Conservation (phyloP, 2,888 invertebrate genomes). For the Drosophila anomalata region DNA sequence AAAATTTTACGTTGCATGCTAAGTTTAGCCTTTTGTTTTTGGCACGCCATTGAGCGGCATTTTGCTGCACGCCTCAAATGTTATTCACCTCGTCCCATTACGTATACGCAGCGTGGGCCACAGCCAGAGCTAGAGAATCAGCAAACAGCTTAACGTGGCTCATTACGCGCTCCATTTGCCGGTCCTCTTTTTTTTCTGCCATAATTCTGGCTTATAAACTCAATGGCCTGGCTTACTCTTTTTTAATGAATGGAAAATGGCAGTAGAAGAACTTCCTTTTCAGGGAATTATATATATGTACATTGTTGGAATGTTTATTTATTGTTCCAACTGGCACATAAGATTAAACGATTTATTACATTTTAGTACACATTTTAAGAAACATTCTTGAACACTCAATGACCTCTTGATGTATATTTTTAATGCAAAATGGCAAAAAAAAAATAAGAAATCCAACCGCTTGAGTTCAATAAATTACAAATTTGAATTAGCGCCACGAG, state of each 20-base stretch:
- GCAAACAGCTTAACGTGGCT: conserved; percentile 39
- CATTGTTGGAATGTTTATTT: background rate
- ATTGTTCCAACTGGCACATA: background rate
- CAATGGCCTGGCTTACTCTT: conserved; percentile 12
- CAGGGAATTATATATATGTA: background rate
- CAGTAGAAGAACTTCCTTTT: background rate
- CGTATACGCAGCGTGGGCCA: conserved; percentile 65
- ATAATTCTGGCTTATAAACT: conserved; percentile 40
- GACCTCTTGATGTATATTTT: conserved; percentile 24
- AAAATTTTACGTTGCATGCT: conserved; percentile 60
- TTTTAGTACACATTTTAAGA: conserved; percentile 10
- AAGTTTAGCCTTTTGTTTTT: conserved; percentile 80
- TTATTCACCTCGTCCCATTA: conserved; percentile 70
- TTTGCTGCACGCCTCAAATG: conserved; percentile 59
- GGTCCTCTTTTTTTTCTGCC: background rate
- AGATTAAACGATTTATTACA: conserved; percentile 6
- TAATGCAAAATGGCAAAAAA: conserved; percentile 25
- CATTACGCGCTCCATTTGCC: conserved; percentile 38
- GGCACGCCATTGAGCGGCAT: conserved; percentile 78
- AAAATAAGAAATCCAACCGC: conserved; percentile 23
- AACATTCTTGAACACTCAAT: conserved; percentile 22
- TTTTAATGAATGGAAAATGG: background rate
- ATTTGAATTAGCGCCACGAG: conserved; percentile 50
- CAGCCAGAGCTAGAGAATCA: too few species aligned
- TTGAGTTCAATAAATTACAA: conserved; percentile 52